A percentile compares a stretch with the other conserved stretches of the same genome.
Evolutionary conservation across 2,888 invertebrate genomes (phyloP).

Genomic region (Cantharis rustica): DNA sequence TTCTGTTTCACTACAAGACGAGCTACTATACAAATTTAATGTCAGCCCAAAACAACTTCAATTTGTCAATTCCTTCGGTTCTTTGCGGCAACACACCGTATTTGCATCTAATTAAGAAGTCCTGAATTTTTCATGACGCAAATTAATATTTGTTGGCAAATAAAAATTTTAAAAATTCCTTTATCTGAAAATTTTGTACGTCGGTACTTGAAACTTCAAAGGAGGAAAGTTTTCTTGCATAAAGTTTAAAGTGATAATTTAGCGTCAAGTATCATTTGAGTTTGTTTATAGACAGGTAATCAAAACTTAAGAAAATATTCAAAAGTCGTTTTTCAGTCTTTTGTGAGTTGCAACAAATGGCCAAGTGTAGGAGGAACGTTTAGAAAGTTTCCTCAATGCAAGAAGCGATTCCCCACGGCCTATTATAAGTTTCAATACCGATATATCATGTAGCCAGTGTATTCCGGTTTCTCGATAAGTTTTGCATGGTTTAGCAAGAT

Average conservation of each 20-base stretch:
- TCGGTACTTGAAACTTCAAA: slow-evolving; percentile 2
- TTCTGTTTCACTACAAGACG: not conserved
- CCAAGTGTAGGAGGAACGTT: slow-evolving; percentile 19
- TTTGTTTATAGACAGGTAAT: slow-evolving; percentile 46
- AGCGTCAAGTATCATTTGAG: slow-evolving; percentile 16
- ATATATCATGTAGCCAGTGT: slow-evolving; percentile 54
- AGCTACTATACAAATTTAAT: not conserved
- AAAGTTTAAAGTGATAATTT: slow-evolving; percentile 20
- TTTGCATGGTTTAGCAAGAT: slow-evolving; percentile 57
- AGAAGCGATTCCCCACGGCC: slow-evolving; percentile 49
- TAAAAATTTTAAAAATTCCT: not conserved
- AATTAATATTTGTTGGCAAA: not conserved
- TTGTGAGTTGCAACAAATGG: slow-evolving; percentile 50
- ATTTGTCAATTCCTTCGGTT: not conserved
- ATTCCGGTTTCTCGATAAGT: slow-evolving; percentile 51
- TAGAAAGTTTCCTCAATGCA: slow-evolving; percentile 42
- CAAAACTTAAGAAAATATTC: slow-evolving; percentile 50
- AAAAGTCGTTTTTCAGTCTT: slow-evolving; percentile 43
- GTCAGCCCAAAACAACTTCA: not conserved
- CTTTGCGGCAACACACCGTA: not conserved
- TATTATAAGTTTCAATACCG: slow-evolving; percentile 55
- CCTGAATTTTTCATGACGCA: not conserved
- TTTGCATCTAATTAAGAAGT: not conserved
- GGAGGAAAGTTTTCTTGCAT: slow-evolving; percentile 5
- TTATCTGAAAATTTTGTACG: not conserved